Evolutionary conservation across 1,140 invertebrate species (phyloP).

Genomic region (Alviniconcha marisindica): DNA sequence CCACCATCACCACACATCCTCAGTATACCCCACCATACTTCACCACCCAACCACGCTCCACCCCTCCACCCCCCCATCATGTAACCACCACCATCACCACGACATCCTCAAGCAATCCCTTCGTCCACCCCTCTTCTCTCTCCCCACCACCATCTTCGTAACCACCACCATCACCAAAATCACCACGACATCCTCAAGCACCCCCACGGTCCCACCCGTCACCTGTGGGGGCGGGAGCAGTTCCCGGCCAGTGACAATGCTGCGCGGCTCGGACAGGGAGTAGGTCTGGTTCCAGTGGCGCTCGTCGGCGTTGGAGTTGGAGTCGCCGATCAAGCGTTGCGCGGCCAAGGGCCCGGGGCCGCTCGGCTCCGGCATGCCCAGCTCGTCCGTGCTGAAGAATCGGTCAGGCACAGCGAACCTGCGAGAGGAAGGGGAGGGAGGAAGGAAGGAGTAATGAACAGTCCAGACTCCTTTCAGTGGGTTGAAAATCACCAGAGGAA

Average conservation of each 20-base stretch:
- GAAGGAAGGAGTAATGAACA: not conserved
- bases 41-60: no score
- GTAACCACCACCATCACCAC: not conserved
- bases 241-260: conserved; percentile 9
- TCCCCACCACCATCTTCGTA: not conserved
- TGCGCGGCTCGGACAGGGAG: conserved; percentile 11
- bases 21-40: no score
- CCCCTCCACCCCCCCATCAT: no score
- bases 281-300: conserved; percentile 27
- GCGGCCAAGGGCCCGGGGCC: not conserved
- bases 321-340: not conserved
- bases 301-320: not conserved
- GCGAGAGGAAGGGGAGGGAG: not conserved
- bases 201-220: not conserved
- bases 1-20: no score
- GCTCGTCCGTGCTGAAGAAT: not conserved
- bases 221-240: conserved; percentile 22
- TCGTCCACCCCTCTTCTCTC: not conserved
- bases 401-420: not conserved
- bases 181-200: no score
- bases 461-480: no score
- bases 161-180: not conserved
- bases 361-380: not conserved
- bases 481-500: no score
- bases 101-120: not conserved